A percentile compares a stretch with the other conserved stretches of the same genome.
These are phyloP conservation scores for Stenolophus ochropezus DNA, from an alignment of 2,888 invertebrate species.

Conservation along the genomic window DNA sequence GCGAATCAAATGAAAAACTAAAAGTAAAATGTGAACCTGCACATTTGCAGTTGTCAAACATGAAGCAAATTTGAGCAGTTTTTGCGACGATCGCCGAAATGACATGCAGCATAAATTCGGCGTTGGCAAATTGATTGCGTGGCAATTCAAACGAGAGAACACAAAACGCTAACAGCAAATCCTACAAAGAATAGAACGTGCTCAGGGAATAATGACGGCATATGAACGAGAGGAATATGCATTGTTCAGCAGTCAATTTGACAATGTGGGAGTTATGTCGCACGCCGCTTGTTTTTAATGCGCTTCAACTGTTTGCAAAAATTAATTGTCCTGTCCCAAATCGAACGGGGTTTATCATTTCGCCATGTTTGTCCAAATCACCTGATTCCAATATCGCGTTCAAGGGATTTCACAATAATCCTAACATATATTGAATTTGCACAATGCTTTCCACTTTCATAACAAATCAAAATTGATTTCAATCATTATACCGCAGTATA, in stretches of 20 bases:
- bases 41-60: slow-evolving; percentile 39
- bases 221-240: slow-evolving; percentile 20
- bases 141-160: slow-evolving; percentile 51
- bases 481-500: not conserved
- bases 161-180: slow-evolving; percentile 46
- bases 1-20: slow-evolving; percentile 22
- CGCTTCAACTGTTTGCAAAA: slow-evolving; percentile 38
- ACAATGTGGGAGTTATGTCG: slow-evolving; percentile 54
- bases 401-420: not conserved
- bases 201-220: slow-evolving; percentile 43
- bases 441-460: not conserved
- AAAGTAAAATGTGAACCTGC: slow-evolving; percentile 5
- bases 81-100: slow-evolving; percentile 16
- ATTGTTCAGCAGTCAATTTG: slow-evolving; percentile 56
- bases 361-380: not conserved
- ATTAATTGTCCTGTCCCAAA: slow-evolving; percentile 41
- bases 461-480: not conserved
- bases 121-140: slow-evolving; percentile 55
- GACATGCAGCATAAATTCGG: slow-evolving; percentile 53
- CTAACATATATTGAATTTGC: not conserved
- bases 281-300: slow-evolving; percentile 24
- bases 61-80: slow-evolving; percentile 36
- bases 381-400: not conserved
- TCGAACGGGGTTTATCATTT: slow-evolving; percentile 1
- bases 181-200: slow-evolving; percentile 52